Percentiles rank a stretch among this genome's conserved stretches.
Evolutionary conservation across 2,888 invertebrate genomes (phyloP).

Genomic region (Eupithecia exiguata): DNA sequence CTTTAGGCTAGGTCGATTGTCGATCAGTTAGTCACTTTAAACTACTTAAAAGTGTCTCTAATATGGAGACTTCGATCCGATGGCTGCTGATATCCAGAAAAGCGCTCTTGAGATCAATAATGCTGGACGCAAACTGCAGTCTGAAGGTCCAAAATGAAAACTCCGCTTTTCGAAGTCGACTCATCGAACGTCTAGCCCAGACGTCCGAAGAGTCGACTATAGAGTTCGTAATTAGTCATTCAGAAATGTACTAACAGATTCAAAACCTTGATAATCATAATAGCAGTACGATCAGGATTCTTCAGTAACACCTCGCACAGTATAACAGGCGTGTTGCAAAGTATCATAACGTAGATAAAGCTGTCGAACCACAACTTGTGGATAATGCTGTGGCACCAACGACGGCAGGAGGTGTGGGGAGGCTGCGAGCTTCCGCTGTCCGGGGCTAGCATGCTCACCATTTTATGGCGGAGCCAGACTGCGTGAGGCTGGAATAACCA

Average conservation of each 20-base stretch:
- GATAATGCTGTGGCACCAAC: slow-evolving; percentile 65
- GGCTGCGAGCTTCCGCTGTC: slow-evolving; percentile 62
- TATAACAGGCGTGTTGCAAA: slow-evolving; percentile 76
- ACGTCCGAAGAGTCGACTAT: too few species aligned
- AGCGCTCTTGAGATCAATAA: too few species aligned
- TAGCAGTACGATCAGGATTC: slow-evolving; percentile 47
- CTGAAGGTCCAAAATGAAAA: too few species aligned
- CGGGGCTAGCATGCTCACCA: slow-evolving; percentile 70
- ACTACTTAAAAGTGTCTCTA: too few species aligned
- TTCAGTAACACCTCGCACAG: slow-evolving; percentile 67
- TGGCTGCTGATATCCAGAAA: too few species aligned
- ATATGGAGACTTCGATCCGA: too few species aligned
- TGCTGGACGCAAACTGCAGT: too few species aligned
- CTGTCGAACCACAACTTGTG: slow-evolving; percentile 75
- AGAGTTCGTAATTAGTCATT: too few species aligned
- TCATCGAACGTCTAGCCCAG: too few species aligned
- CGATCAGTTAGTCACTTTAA: too few species aligned
- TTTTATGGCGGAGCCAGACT: slow-evolving; percentile 72
- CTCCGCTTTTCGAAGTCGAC: too few species aligned
- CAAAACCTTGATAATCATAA: slow-evolving; percentile 62
- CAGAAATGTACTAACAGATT: slow-evolving; percentile 66
- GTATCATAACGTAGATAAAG: slow-evolving; percentile 71
- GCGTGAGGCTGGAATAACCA: slow-evolving; percentile 53
- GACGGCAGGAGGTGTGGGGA: slow-evolving; percentile 66
- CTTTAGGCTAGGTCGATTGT: too few species aligned